Evolutionary conservation across 2,113 vertebrate species (phyloP).

Genomic region (Psittacula cyanocephala): DNA sequence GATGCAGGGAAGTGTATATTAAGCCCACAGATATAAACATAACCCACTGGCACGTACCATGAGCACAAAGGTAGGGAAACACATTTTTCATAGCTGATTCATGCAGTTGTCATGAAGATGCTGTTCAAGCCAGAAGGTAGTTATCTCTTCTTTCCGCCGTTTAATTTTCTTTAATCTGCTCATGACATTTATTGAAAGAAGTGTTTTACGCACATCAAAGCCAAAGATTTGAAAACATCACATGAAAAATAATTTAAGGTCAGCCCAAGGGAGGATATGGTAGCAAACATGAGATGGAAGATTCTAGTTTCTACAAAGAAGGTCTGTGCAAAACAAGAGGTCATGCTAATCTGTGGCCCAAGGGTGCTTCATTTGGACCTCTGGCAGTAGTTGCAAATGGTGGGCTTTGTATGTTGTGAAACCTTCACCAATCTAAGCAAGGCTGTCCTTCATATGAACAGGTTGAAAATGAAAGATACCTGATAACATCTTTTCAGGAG

Average conservation of each 20-base stretch:
- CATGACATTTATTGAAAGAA: slow-evolving; percentile 55
- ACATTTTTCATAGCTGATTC: slow-evolving; percentile 8
- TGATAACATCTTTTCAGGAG: not conserved
- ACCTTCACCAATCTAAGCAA: not conserved
- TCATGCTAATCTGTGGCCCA: not conserved
- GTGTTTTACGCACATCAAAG: slow-evolving; percentile 19
- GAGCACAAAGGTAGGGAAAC: not conserved
- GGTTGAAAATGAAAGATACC: not conserved
- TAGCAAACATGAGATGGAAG: slow-evolving; percentile 23
- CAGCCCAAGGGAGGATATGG: not conserved
- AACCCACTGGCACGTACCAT: not conserved
- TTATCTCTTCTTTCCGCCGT: not conserved
- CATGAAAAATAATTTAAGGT: not conserved
- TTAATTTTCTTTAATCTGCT: slow-evolving; percentile 59
- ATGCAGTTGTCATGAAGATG: slow-evolving; percentile 2
- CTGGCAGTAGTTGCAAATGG: not conserved
- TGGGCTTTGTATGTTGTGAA: not conserved
- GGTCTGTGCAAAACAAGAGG: not conserved
- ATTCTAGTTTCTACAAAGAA: not conserved
- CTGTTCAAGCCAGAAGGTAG: slow-evolving; percentile 28
- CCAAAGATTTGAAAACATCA: slow-evolving; percentile 44
- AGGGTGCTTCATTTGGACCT: not conserved
- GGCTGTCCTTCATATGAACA: not conserved
- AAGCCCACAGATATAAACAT: slow-evolving; percentile 6
- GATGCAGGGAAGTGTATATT: not conserved